phyloP scores from a whole-genome alignment of 2,888 invertebrate species.

The Dinocampus coccinellae region DNA sequence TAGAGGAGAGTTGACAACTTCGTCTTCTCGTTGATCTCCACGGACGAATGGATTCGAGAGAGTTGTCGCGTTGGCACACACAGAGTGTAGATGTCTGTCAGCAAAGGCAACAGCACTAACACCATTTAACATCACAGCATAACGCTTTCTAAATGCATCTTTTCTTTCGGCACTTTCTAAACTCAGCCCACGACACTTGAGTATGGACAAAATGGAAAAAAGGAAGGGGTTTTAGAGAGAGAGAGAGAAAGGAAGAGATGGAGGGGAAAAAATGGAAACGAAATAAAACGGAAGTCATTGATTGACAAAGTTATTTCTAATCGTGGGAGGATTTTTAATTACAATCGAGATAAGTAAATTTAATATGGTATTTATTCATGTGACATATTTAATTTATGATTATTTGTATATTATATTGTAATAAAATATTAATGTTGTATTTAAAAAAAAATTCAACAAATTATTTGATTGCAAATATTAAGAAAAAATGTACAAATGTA shows the following conservation, averaged over 20 bases:
- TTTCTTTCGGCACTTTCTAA: conserved; percentile 25
- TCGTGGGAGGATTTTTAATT: background rate
- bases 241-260: background rate
- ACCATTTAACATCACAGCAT: conserved; percentile 40
- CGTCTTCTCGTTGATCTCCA: background rate
- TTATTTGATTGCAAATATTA: too few relatives aligned
- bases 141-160: conserved; percentile 62
- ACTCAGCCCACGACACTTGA: conserved; percentile 11
- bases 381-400: too few relatives aligned
- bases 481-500: too few relatives aligned
- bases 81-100: background rate
- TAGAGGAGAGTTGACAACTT: background rate
- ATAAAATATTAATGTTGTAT: too few relatives aligned
- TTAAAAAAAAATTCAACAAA: too few relatives aligned
- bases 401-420: too few relatives aligned
- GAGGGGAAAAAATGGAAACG: background rate
- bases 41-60: conserved; percentile 1
- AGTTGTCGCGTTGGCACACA: background rate
- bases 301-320: background rate
- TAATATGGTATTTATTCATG: too few relatives aligned
- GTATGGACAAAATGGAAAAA: background rate
- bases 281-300: background rate
- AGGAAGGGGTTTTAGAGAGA: background rate
- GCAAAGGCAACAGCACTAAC: conserved; percentile 15
- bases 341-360: background rate